Evolutionary conservation across 2,888 invertebrate genomes (phyloP).

Genomic region (Calephelis perditalis): DNA sequence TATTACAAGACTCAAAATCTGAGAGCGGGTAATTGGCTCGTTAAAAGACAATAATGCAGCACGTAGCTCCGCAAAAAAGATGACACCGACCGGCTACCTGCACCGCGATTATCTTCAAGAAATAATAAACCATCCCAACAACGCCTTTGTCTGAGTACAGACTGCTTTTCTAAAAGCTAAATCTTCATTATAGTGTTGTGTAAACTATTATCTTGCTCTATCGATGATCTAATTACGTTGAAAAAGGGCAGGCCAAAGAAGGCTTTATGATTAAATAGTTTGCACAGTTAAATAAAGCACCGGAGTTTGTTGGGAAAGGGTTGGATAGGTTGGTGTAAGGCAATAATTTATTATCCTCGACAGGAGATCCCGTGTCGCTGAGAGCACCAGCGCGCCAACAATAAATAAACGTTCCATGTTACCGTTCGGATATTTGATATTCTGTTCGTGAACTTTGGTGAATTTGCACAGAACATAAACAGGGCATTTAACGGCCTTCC

Average conservation of each 20-base stretch:
- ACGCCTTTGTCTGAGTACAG: slow-evolving; percentile 45
- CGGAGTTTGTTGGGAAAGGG: slow-evolving; percentile 32
- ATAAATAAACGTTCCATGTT: slow-evolving; percentile 57
- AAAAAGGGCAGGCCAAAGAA: slow-evolving; percentile 34
- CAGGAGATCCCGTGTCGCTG: slow-evolving; percentile 56
- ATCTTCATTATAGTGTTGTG: slow-evolving; percentile 64
- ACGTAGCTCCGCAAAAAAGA: slow-evolving; percentile 40
- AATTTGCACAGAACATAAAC: not conserved
- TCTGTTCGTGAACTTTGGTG: slow-evolving; percentile 47
- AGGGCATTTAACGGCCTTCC: not conserved
- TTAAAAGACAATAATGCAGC: slow-evolving; percentile 30
- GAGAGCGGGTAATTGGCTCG: slow-evolving; percentile 32
- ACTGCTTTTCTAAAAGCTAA: slow-evolving; percentile 47
- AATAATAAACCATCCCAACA: slow-evolving; percentile 41
- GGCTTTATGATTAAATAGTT: slow-evolving; percentile 28
- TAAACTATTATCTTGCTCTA: slow-evolving; percentile 53
- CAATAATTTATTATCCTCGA: slow-evolving; percentile 55
- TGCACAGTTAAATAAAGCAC: slow-evolving; percentile 22
- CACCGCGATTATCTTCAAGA: slow-evolving; percentile 54
- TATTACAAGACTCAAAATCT: slow-evolving; percentile 10
- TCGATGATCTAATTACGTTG: slow-evolving; percentile 57
- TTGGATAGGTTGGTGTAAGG: slow-evolving; percentile 38
- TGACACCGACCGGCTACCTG: slow-evolving; percentile 52
- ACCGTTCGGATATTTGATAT: slow-evolving; percentile 52
- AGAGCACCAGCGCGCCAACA: slow-evolving; percentile 39